These are phyloP conservation scores for Probosciger aterrimus DNA, from an alignment of 2,113 vertebrate genomes.

Conservation along the genomic window DNA sequence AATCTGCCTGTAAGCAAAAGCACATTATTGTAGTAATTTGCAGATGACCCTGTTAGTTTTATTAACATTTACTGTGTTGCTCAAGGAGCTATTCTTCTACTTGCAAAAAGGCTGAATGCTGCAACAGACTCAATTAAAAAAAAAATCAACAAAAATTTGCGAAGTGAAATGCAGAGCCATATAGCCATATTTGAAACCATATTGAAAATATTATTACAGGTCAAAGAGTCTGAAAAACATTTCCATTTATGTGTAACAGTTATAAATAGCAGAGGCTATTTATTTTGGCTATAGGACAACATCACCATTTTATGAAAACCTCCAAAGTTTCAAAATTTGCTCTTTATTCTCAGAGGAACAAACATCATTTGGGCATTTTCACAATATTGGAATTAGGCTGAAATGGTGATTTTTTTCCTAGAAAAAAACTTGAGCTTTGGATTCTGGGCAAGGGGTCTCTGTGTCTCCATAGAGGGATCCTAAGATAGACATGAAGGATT, in stretches of 20 bases:
- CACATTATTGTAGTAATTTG: slow-evolving; percentile 43
- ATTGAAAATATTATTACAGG: background rate
- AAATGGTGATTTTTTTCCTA: background rate
- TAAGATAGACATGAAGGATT: background rate
- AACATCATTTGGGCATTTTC: background rate
- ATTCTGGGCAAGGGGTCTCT: background rate
- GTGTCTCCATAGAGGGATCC: background rate
- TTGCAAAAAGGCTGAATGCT: background rate
- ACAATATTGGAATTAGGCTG: background rate
- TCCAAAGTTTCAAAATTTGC: background rate
- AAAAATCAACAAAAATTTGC: background rate
- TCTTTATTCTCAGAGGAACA: background rate
- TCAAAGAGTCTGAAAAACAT: background rate
- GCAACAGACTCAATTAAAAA: background rate
- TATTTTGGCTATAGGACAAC: background rate
- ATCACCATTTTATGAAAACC: background rate
- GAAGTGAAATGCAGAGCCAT: background rate
- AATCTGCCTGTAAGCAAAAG: slow-evolving; percentile 53
- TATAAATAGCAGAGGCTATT: background rate
- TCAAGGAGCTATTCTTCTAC: background rate
- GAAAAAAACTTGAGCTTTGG: background rate
- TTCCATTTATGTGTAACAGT: background rate
- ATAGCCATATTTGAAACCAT: background rate
- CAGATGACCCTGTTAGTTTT: slow-evolving; percentile 24
- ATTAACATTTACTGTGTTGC: background rate